Conservation (phyloP, 2,888 invertebrate genomes). For the Drepanosiphum platanoidis region DNA sequence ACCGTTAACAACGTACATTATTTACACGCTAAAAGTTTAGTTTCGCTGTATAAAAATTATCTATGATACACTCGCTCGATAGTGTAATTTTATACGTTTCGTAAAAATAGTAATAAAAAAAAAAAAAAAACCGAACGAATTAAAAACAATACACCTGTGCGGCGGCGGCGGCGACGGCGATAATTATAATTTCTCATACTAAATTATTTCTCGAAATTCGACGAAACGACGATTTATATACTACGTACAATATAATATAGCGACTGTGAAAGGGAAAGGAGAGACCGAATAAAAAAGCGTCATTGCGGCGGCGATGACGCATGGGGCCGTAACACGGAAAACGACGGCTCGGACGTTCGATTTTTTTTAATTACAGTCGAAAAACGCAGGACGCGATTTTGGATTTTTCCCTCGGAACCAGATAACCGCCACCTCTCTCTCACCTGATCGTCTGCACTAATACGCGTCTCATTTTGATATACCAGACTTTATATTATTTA, state of each 20-base stretch:
- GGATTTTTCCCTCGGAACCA: not conserved
- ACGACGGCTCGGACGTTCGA: not conserved
- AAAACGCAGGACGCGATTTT: not conserved
- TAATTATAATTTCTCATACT: too few species aligned
- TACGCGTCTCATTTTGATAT: not conserved
- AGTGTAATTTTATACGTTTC: not conserved
- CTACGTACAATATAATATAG: not conserved
- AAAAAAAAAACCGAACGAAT: not conserved
- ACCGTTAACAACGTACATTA: not conserved
- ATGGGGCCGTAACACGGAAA: not conserved
- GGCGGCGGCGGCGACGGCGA: too few species aligned
- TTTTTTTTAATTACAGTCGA: not conserved
- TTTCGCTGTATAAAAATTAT: not conserved
- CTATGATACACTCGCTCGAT: too few species aligned
- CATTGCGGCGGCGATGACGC: not conserved
- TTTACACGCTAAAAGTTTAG: not conserved
- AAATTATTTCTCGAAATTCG: not conserved
- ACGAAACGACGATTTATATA: not conserved
- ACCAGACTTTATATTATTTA: not conserved
- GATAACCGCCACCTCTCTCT: not conserved
- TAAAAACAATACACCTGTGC: not conserved
- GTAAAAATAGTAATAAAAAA: not conserved
- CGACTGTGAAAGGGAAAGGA: not conserved
- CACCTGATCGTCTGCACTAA: not conserved
- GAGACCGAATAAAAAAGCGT: not conserved